Percentiles rank a stretch among this genome's conserved stretches.
These are phyloP conservation scores for Alligator mississippiensis DNA, from an alignment of 2,113 vertebrate genomes.

Conservation along the genomic window DNA sequence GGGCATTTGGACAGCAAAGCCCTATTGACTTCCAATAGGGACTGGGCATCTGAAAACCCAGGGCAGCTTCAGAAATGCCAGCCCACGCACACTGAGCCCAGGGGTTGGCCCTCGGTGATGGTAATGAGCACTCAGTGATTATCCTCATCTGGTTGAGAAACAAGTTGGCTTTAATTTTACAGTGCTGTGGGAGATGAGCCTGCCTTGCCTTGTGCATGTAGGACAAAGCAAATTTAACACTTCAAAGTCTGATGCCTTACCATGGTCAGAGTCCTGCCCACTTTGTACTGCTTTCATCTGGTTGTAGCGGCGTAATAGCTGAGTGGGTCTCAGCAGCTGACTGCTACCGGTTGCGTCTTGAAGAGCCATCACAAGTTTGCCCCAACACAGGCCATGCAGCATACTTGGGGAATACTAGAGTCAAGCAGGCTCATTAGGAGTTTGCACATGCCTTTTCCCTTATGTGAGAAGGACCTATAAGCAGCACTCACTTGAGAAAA, in stretches of 20 bases:
- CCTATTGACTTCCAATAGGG: neutral
- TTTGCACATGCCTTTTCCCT: neutral
- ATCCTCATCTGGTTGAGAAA: neutral
- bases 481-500: neutral
- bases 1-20: neutral
- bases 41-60: neutral
- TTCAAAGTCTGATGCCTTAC: conserved; percentile 46
- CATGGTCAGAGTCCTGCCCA: conserved; percentile 54
- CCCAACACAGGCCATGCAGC: neutral
- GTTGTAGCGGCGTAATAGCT: conserved; percentile 38
- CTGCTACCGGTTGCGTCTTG: conserved; percentile 34
- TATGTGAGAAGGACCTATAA: neutral
- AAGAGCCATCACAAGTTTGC: conserved; percentile 1
- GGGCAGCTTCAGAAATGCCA: neutral
- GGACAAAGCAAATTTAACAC: conserved; percentile 30
- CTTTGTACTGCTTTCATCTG: conserved; percentile 20
- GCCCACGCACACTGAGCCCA: neutral
- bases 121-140: neutral
- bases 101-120: fast-evolving
- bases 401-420: neutral
- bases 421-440: neutral
- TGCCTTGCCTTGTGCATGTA: neutral
- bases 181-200: conserved; percentile 29
- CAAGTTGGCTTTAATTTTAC: neutral
- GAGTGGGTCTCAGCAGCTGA: conserved; percentile 48